These are phyloP conservation scores for Gryllus longicercus DNA, from an alignment of 2,888 invertebrate genomes.

Conservation along the genomic window DNA sequence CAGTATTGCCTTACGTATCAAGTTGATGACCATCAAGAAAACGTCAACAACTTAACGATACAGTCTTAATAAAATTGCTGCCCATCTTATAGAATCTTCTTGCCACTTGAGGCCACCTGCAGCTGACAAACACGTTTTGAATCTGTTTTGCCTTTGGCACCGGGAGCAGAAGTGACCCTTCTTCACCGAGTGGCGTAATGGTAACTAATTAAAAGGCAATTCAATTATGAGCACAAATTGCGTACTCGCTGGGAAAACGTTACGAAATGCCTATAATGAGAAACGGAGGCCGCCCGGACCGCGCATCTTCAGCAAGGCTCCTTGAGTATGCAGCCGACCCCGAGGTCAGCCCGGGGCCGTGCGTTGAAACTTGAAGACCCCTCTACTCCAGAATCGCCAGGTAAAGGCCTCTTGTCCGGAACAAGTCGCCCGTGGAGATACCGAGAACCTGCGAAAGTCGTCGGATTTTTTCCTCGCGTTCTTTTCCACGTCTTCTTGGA, in stretches of 20 bases:
- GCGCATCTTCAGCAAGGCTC: background rate
- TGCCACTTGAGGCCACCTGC: too few species aligned
- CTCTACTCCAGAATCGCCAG: too few species aligned
- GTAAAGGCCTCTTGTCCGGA: background rate
- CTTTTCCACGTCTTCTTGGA: background rate
- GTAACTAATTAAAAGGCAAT: background rate
- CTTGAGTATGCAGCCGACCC: background rate
- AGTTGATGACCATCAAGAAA: too few species aligned
- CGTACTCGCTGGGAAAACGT: background rate
- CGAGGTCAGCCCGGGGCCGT: background rate
- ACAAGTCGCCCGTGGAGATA: background rate
- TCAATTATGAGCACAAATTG: background rate
- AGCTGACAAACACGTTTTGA: background rate
- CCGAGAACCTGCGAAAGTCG: background rate
- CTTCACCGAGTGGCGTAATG: background rate
- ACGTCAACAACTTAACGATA: too few species aligned
- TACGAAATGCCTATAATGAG: background rate
- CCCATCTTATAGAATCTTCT: too few species aligned
- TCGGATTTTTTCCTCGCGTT: background rate
- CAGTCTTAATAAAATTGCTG: too few species aligned
- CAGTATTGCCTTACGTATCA: too few species aligned
- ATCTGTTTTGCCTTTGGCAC: background rate
- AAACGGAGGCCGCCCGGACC: background rate
- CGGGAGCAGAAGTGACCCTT: background rate
- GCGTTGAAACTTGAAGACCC: background rate